Conservation (phyloP, 2,888 invertebrate species). For the Rhingia campestris region DNA sequence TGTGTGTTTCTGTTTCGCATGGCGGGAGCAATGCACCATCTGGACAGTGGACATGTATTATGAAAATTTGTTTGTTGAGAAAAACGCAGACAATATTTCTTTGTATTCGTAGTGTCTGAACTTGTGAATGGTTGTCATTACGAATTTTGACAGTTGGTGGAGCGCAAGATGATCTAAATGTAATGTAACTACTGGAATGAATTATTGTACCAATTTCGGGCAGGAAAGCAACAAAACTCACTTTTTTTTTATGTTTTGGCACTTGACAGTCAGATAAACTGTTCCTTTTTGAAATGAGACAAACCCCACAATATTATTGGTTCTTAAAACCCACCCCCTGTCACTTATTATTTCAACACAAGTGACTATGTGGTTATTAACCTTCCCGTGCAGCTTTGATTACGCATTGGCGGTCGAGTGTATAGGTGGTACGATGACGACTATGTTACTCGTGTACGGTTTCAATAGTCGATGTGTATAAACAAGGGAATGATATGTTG, state of each 20-base stretch:
- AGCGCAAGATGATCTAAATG: too few relatives aligned
- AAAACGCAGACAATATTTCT: too few relatives aligned
- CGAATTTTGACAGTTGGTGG: not conserved
- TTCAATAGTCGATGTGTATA: slow-evolving; percentile 58
- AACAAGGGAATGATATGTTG: slow-evolving; percentile 22
- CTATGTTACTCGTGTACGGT: slow-evolving; percentile 42
- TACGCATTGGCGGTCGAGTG: slow-evolving; percentile 6
- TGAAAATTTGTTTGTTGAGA: too few relatives aligned
- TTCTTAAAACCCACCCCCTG: not conserved
- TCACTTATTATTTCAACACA: not conserved
- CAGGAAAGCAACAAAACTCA: too few relatives aligned
- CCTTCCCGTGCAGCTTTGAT: slow-evolving; percentile 55
- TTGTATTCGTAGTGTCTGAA: too few relatives aligned
- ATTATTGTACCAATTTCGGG: too few relatives aligned
- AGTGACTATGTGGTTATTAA: slow-evolving; percentile 45
- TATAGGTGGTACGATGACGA: not conserved
- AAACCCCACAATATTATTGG: not conserved
- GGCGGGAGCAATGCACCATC: slow-evolving; percentile 20
- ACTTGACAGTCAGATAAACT: slow-evolving; percentile 24
- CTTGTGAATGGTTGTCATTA: slow-evolving; percentile 12
- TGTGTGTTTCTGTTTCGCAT: slow-evolving; percentile 1
- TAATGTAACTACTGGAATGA: too few relatives aligned
- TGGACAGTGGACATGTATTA: not conserved
- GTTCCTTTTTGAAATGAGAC: slow-evolving; percentile 22
- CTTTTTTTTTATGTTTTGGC: not conserved